A percentile compares a stretch with the other conserved stretches of the same genome.
These are phyloP conservation scores for Neoaliturus tenellus DNA, from an alignment of 2,888 invertebrate species.

Conservation along the genomic window DNA sequence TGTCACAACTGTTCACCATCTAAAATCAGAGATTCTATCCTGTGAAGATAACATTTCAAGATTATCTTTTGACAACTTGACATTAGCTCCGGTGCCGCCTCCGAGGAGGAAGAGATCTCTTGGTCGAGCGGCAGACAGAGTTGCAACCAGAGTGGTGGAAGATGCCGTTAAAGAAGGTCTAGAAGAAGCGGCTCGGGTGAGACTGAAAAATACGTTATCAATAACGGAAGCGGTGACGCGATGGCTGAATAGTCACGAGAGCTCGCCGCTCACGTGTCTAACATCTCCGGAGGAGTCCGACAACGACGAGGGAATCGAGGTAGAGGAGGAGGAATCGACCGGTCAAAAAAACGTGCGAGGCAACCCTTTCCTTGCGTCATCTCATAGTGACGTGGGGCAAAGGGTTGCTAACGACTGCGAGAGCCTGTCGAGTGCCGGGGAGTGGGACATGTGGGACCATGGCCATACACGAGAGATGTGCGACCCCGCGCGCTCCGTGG, in stretches of 20 bases:
- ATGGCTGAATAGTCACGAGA: conserved; percentile 73
- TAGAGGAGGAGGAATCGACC: conserved; percentile 65
- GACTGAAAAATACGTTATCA: conserved; percentile 68
- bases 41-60: neutral
- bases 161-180: conserved; percentile 56
- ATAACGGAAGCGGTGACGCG: conserved; percentile 78
- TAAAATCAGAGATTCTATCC: neutral
- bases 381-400: conserved; percentile 65
- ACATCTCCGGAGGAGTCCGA: conserved; percentile 59
- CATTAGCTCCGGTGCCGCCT: conserved; percentile 58
- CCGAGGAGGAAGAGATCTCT: conserved; percentile 61
- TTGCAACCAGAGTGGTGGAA: conserved; percentile 56
- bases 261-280: conserved; percentile 41
- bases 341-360: conserved; percentile 71
- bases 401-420: conserved; percentile 65
- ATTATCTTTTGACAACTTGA: conserved; percentile 37
- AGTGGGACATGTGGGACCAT: conserved; percentile 58
- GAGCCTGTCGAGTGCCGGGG: conserved; percentile 58
- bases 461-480: conserved; percentile 61
- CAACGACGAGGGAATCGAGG: conserved; percentile 65
- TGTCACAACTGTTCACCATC: neutral
- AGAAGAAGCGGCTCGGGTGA: conserved; percentile 44
- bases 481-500: conserved; percentile 63
- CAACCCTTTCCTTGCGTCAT: conserved; percentile 69
- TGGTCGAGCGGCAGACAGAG: conserved; percentile 59